Percentiles rank a stretch among this genome's conserved stretches.
These are phyloP conservation scores for Propithecus deckenii DNA, from an alignment of 2,797 vertebrate species.

Conservation along the genomic window DNA sequence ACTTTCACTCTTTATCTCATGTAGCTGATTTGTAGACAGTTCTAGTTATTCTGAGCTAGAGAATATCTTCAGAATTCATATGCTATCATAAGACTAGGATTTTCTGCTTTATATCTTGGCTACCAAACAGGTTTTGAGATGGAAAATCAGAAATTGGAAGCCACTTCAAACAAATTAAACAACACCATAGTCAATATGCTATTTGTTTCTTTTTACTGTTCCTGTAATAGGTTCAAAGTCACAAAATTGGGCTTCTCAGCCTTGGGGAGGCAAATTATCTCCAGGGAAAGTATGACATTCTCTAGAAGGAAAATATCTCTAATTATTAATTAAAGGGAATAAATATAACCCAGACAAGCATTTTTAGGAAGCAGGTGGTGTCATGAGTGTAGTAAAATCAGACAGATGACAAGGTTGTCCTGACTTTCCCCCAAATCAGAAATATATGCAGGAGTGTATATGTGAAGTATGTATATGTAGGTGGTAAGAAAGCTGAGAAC, in stretches of 20 bases:
- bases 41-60: background rate
- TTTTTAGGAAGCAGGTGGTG: slow-evolving; percentile 45
- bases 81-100: slow-evolving; percentile 13
- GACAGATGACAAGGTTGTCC: slow-evolving; percentile 34
- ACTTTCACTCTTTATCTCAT: slow-evolving; percentile 56
- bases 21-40: slow-evolving; percentile 18
- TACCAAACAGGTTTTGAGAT: slow-evolving; percentile 45
- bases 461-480: background rate
- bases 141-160: slow-evolving; percentile 51
- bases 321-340: slow-evolving; percentile 51
- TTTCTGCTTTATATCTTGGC: slow-evolving; percentile 28
- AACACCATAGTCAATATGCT: slow-evolving; percentile 22
- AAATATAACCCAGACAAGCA: slow-evolving; percentile 49
- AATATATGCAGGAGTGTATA: background rate
- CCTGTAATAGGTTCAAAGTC: slow-evolving; percentile 34
- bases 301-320: slow-evolving; percentile 51
- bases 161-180: slow-evolving; percentile 56
- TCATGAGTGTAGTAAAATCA: slow-evolving; percentile 51
- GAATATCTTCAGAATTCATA: slow-evolving; percentile 36
- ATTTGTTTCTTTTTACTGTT: slow-evolving; percentile 52
- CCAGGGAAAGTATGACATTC: slow-evolving; percentile 41
- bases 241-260: slow-evolving; percentile 36
- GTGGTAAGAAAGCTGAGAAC: background rate
- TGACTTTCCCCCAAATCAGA: slow-evolving; percentile 33
- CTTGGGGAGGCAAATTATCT: slow-evolving; percentile 33